Evolutionary conservation across 2,888 invertebrate species (phyloP).

Genomic region (Mimas tiliae): DNA sequence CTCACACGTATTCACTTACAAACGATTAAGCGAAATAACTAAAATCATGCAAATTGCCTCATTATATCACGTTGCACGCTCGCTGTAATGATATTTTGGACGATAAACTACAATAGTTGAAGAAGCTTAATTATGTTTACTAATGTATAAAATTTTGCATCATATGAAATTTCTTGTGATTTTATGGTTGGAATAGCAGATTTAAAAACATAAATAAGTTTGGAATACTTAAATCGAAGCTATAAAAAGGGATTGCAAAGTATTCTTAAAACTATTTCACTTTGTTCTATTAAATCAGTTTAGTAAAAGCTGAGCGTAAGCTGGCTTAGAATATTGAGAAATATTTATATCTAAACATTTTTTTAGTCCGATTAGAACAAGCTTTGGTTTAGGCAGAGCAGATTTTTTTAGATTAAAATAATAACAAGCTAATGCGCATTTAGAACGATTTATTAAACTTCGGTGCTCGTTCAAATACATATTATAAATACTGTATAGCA

Average conservation of each 20-base stretch:
- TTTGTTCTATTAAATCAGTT: background rate
- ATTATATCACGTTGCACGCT: constrained; percentile 17
- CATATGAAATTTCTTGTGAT: too few relatives aligned
- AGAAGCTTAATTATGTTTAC: background rate
- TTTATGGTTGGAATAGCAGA: too few relatives aligned
- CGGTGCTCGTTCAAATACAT: too few relatives aligned
- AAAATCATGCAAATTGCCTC: constrained; percentile 26
- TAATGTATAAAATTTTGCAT: too few relatives aligned
- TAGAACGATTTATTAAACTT: too few relatives aligned
- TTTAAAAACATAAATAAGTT: background rate
- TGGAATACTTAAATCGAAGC: background rate
- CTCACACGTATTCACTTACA: constrained; percentile 12
- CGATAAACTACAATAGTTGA: constrained; percentile 1
- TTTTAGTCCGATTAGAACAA: background rate
- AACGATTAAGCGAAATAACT: background rate
- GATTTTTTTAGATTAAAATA: too few relatives aligned
- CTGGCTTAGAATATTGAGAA: background rate
- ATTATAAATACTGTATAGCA: too few relatives aligned
- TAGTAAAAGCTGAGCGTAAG: background rate
- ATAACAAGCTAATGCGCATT: too few relatives aligned
- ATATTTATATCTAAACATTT: background rate
- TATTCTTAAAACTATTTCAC: background rate
- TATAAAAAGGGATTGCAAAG: background rate
- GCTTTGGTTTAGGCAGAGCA: background rate
- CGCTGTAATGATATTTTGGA: constrained; percentile 1